phyloP scores from a whole-genome alignment of 1,140 invertebrate species.

The Papilio machaon region DNA sequence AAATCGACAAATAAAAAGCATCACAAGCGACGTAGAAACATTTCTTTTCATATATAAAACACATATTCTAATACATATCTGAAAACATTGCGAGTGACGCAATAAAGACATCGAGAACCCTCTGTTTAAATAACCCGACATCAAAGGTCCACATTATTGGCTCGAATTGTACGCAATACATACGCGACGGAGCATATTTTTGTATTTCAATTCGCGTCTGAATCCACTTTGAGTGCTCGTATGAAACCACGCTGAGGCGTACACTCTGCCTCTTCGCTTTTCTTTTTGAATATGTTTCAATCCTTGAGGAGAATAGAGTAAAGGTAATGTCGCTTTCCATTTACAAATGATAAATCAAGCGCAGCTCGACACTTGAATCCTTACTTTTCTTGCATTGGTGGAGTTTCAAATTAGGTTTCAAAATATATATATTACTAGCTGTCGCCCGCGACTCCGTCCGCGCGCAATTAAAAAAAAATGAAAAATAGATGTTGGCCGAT shows the following conservation, averaged over 20 bases:
- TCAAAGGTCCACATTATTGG: conserved; percentile 43
- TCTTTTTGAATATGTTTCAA: conserved; percentile 3
- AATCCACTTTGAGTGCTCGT: conserved; percentile 27
- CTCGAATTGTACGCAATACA: conserved; percentile 38
- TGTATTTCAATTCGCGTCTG: conserved; percentile 32
- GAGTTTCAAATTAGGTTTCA: not conserved
- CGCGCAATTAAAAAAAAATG: too few relatives aligned
- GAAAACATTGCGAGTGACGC: conserved; percentile 42
- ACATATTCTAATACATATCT: conserved; percentile 37
- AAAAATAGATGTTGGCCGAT: too few relatives aligned
- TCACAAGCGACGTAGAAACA: conserved; percentile 7
- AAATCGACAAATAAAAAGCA: conserved; percentile 22
- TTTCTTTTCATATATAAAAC: conserved; percentile 38
- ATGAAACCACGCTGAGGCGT: not conserved
- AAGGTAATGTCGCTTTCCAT: conserved; percentile 13
- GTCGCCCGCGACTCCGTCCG: too few relatives aligned
- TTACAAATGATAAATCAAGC: conserved; percentile 15
- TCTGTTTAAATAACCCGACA: conserved; percentile 45
- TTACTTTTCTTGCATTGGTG: not conserved
- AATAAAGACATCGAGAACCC: conserved; percentile 43
- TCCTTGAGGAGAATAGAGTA: conserved; percentile 10
- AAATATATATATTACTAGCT: too few relatives aligned
- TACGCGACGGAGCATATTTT: conserved; percentile 34
- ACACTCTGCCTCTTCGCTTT: not conserved
- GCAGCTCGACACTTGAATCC: not conserved